Percentiles rank a stretch among this genome's conserved stretches.
phyloP scores from a whole-genome alignment of 2,888 invertebrate species.

The Listrodromus nycthemerus region DNA sequence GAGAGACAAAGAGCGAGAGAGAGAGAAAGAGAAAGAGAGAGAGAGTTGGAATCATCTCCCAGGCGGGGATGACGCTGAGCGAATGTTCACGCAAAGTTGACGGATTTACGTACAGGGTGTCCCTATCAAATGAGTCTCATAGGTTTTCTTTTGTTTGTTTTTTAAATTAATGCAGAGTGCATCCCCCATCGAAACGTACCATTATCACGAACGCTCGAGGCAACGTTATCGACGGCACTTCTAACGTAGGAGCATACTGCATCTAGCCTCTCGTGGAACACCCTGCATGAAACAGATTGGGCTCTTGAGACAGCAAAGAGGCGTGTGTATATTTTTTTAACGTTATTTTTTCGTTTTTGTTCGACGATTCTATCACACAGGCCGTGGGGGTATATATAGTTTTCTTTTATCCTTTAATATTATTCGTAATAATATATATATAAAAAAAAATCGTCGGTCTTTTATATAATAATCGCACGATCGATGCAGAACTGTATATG shows the following conservation, averaged over 20 bases:
- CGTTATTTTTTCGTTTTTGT: conserved; percentile 18
- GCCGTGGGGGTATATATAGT: conserved; percentile 38
- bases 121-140: conserved; percentile 68
- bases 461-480: conserved; percentile 70
- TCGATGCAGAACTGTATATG: conserved; percentile 62
- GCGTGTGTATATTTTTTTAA: conserved; percentile 42
- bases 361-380: conserved; percentile 56
- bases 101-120: conserved; percentile 75
- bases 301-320: conserved; percentile 62
- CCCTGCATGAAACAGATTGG: conserved; percentile 74
- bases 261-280: conserved; percentile 75
- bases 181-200: conserved; percentile 66
- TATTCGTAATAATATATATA: conserved; percentile 7
- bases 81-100: conserved; percentile 66
- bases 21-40: conserved; percentile 17
- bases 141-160: conserved; percentile 37
- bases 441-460: conserved; percentile 44
- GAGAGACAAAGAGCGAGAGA: conserved; percentile 13
- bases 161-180: conserved; percentile 59
- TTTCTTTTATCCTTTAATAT: conserved; percentile 23
- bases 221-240: conserved; percentile 65
- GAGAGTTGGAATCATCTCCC: conserved; percentile 64
- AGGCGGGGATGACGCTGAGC: conserved; percentile 69
- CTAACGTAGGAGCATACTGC: conserved; percentile 66
- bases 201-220: conserved; percentile 61